phyloP scores from a whole-genome alignment of 2,888 invertebrate species.

The Phyllotreta striolata region DNA sequence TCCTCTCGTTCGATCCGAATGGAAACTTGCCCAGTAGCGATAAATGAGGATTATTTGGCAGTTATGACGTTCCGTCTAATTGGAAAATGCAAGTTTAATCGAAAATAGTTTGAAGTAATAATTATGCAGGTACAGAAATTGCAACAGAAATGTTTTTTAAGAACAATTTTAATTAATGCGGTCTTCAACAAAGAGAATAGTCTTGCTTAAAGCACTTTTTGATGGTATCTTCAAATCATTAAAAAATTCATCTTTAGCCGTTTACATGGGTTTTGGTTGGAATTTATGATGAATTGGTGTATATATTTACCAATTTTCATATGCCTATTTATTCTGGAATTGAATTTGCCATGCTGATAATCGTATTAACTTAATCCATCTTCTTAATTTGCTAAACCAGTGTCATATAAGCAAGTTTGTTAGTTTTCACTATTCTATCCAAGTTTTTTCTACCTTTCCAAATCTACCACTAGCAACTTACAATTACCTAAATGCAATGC shows the following conservation, averaged over 20 bases:
- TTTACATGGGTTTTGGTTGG: neutral
- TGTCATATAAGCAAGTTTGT: neutral
- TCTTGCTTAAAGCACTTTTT: too few relatives aligned
- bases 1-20: neutral
- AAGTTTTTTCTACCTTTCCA: too few relatives aligned
- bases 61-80: neutral
- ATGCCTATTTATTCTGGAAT: neutral
- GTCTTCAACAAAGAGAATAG: too few relatives aligned
- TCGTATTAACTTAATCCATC: too few relatives aligned
- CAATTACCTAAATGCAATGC: too few relatives aligned
- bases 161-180: too few relatives aligned
- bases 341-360: neutral
- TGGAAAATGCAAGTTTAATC: too few relatives aligned
- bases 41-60: neutral
- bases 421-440: neutral
- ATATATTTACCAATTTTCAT: neutral
- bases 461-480: too few relatives aligned
- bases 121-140: too few relatives aligned
- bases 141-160: too few relatives aligned
- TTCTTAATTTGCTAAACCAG: neutral
- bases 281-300: neutral
- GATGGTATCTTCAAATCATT: too few relatives aligned
- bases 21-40: neutral
- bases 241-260: neutral
- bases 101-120: too few relatives aligned